These are phyloP conservation scores for Hydropsyche betteni DNA, from an alignment of 2,888 invertebrate genomes.

Conservation along the genomic window DNA sequence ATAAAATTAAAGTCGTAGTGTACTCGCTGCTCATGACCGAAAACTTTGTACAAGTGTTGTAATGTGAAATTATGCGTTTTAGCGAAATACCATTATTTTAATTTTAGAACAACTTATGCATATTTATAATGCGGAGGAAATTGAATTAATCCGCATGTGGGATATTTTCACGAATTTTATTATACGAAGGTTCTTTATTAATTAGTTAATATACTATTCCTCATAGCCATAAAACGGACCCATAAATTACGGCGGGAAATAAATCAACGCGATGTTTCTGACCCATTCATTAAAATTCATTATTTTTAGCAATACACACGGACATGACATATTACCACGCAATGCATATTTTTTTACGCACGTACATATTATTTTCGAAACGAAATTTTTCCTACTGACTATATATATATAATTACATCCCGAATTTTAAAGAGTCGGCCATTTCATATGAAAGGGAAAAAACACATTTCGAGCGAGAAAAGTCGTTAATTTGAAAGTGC, in stretches of 20 bases:
- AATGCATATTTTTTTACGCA: slow-evolving; percentile 5
- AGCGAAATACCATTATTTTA: too few species aligned
- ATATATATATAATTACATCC: background rate
- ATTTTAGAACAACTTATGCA: too few species aligned
- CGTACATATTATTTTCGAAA: background rate
- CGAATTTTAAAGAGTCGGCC: background rate
- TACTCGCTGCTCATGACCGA: too few species aligned
- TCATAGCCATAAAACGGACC: slow-evolving; percentile 19
- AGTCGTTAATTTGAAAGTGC: too few species aligned
- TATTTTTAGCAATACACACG: slow-evolving; percentile 16
- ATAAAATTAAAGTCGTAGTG: too few species aligned
- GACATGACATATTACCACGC: slow-evolving; percentile 30
- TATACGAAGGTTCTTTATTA: background rate
- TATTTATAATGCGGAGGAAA: too few species aligned
- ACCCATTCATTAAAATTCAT: slow-evolving; percentile 33
- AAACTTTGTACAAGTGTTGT: too few species aligned
- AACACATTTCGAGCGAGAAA: background rate
- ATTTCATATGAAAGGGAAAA: background rate
- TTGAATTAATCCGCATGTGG: too few species aligned
- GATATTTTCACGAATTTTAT: background rate
- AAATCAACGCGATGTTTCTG: slow-evolving; percentile 32
- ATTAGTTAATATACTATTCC: slow-evolving; percentile 29
- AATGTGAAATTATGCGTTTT: too few species aligned
- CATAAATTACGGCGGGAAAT: slow-evolving; percentile 22
- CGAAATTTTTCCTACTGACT: background rate